phyloP scores from a whole-genome alignment of 2,113 vertebrate genomes.

The Ameiurus melas region DNA sequence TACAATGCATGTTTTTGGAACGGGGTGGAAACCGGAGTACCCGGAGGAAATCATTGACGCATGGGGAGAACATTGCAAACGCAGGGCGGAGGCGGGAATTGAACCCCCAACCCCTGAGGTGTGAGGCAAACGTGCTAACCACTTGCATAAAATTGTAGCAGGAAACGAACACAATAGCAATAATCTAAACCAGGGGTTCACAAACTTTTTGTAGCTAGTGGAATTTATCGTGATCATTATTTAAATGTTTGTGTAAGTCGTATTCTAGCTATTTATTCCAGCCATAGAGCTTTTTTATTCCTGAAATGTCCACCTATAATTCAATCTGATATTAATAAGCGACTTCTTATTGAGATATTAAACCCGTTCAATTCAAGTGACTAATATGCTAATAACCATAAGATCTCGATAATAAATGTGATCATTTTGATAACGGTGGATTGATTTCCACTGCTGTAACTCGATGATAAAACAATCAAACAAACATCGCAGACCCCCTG shows the following conservation, averaged over 20 bases:
- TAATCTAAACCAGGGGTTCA: background rate
- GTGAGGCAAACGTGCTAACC: too few relatives aligned
- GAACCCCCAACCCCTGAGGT: too few relatives aligned
- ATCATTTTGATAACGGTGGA: too few relatives aligned
- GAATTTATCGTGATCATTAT: background rate
- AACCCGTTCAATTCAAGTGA: background rate
- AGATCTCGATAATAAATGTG: background rate
- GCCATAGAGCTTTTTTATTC: background rate
- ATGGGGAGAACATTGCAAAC: too few relatives aligned
- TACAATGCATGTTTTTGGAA: too few relatives aligned
- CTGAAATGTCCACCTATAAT: background rate
- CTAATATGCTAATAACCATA: background rate
- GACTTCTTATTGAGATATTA: background rate
- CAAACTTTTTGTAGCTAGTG: background rate
- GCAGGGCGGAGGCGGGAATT: too few relatives aligned
- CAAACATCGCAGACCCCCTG: background rate
- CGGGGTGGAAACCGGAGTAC: too few relatives aligned
- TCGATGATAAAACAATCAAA: background rate
- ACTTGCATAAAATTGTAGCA: too few relatives aligned
- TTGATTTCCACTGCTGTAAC: background rate
- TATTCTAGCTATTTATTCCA: background rate
- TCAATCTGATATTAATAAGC: background rate
- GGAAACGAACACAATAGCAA: too few relatives aligned
- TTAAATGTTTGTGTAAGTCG: background rate
- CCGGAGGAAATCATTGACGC: too few relatives aligned